phyloP scores from a whole-genome alignment of 2,113 vertebrate species.

The Telmatochromis brichardi region DNA sequence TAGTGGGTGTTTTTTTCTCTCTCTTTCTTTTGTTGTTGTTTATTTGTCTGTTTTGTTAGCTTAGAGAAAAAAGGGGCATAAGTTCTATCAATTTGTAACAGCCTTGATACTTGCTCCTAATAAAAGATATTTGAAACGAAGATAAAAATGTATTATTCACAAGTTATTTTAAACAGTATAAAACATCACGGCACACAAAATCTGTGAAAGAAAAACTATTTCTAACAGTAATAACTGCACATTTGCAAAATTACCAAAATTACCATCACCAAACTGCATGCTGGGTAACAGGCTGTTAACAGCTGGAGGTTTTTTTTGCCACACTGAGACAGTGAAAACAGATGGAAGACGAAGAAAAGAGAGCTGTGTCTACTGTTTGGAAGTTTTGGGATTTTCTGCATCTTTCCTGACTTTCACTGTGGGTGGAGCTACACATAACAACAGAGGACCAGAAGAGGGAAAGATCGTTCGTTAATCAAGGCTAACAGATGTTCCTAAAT shows the following conservation, averaged over 20 bases:
- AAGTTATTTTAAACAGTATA: background rate
- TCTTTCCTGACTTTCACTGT: background rate
- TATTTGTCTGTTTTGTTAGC: too few species aligned
- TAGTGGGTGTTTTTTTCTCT: too few species aligned
- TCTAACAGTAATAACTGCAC: background rate
- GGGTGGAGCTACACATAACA: background rate
- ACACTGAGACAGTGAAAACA: background rate
- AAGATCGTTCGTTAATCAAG: rapidly evolving
- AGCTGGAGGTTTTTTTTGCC: background rate
- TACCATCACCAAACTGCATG: background rate
- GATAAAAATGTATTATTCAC: background rate
- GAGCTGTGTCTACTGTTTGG: background rate
- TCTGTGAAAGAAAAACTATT: background rate
- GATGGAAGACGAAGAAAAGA: background rate
- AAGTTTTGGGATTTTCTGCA: background rate
- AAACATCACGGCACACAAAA: background rate
- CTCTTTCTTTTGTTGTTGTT: too few species aligned
- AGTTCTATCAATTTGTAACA: too few species aligned
- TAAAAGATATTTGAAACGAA: too few species aligned
- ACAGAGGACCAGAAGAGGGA: background rate
- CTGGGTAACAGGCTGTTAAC: background rate
- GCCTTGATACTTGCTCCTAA: too few species aligned
- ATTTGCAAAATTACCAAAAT: background rate
- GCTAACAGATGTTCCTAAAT: background rate
- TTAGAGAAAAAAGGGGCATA: too few species aligned